Evolutionary conservation across 2,113 vertebrate genomes (phyloP).

Genomic region (Pithys albifrons): DNA sequence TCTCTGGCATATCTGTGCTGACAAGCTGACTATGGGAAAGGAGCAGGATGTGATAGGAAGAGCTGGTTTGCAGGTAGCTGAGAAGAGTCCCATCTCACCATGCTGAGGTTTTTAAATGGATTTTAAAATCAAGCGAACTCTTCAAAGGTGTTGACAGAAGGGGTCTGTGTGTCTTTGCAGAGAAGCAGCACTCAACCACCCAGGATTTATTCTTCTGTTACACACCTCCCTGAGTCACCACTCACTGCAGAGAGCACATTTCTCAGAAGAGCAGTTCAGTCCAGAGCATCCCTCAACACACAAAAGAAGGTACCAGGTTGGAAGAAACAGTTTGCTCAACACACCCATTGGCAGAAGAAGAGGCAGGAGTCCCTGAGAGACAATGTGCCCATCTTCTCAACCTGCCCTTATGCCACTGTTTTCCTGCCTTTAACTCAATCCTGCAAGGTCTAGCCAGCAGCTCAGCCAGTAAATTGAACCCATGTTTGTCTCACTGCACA

Average conservation of each 20-base stretch:
- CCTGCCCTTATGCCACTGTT: background rate
- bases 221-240: background rate
- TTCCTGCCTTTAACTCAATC: background rate
- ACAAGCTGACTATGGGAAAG: background rate
- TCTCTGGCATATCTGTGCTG: background rate
- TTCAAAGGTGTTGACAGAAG: background rate
- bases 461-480: background rate
- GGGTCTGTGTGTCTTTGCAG: background rate
- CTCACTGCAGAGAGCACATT: background rate
- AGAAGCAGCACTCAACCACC: background rate
- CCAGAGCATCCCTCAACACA: background rate
- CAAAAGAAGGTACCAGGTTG: background rate
- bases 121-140: background rate
- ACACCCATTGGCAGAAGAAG: background rate
- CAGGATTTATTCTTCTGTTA: background rate
- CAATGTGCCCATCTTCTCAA: background rate
- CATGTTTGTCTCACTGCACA: background rate
- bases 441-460: background rate
- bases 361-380: background rate
- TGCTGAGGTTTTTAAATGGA: background rate
- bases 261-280: background rate
- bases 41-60: background rate
- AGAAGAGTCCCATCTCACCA: background rate
- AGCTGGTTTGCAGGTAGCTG: background rate
- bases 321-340: background rate